Percentiles rank a stretch among this genome's conserved stretches.
Evolutionary conservation across 2,797 vertebrate genomes (phyloP).

Genomic region (Spheniscus humboldti): DNA sequence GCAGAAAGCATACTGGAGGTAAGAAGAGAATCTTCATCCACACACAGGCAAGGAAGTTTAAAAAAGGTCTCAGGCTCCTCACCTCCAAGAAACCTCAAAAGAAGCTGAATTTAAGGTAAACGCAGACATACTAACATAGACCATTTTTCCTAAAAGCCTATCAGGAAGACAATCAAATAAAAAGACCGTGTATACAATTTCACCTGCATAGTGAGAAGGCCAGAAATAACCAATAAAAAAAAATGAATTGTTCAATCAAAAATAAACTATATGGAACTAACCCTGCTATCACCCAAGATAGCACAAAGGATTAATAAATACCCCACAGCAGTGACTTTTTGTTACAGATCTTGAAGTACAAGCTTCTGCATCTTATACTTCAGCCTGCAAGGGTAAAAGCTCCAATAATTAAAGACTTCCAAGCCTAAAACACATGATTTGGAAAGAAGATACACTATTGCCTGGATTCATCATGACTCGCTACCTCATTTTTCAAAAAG

Average conservation of each 20-base stretch:
- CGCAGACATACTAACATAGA: not conserved
- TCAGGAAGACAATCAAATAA: not conserved
- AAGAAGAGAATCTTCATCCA: not conserved
- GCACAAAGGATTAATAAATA: not conserved
- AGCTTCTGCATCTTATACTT: not conserved
- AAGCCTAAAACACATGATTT: not conserved
- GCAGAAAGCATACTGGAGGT: fast-evolving
- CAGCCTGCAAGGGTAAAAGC: not conserved
- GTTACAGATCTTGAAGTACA: not conserved
- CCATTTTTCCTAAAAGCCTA: not conserved
- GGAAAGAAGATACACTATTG: not conserved
- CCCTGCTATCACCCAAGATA: not conserved
- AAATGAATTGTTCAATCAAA: not conserved
- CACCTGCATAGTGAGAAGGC: not conserved
- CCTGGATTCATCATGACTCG: not conserved
- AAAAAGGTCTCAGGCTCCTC: not conserved
- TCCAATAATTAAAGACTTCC: not conserved
- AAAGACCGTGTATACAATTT: not conserved
- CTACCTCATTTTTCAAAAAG: not conserved
- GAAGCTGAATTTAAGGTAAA: not conserved
- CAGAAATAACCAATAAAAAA: not conserved
- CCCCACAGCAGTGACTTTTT: not conserved
- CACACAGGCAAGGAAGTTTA: not conserved
- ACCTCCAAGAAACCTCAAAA: not conserved
- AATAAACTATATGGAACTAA: not conserved